Conservation (phyloP, 1,140 invertebrate species). For the Goniozus legneri region DNA sequence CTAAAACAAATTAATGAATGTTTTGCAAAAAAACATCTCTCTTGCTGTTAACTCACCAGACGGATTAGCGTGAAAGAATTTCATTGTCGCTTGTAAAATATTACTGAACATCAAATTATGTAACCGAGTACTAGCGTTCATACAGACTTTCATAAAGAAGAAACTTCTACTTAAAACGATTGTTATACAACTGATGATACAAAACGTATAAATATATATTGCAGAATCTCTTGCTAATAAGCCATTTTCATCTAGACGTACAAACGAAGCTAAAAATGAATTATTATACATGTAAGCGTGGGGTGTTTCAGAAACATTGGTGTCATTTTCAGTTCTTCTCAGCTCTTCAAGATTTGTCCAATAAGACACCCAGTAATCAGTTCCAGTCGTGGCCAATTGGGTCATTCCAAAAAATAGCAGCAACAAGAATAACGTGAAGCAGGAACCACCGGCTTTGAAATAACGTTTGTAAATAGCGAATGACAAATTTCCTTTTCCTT, state of each 20-base stretch:
- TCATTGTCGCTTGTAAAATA: conserved; percentile 72
- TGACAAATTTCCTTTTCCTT: conserved; percentile 58
- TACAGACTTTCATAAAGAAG: conserved; percentile 75
- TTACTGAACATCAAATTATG: conserved; percentile 83
- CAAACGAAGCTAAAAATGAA: conserved; percentile 15
- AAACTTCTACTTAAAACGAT: conserved; percentile 61
- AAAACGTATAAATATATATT: conserved; percentile 49
- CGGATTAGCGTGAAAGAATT: conserved; percentile 83
- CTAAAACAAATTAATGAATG: conserved; percentile 16
- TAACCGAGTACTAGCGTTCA: conserved; percentile 74
- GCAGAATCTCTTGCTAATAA: conserved; percentile 22
- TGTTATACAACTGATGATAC: conserved; percentile 42
- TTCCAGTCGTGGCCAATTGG: conserved; percentile 66
- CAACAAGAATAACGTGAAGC: conserved; percentile 58
- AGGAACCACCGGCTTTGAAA: conserved; percentile 64
- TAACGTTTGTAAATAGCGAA: conserved; percentile 62
- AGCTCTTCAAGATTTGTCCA: conserved; percentile 62
- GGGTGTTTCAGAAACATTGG: not conserved
- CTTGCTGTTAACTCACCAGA: conserved; percentile 57
- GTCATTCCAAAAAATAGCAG: conserved; percentile 62
- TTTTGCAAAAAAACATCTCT: not conserved
- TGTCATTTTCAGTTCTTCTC: conserved; percentile 14
- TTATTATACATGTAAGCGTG: conserved; percentile 10
- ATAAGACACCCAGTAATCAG: conserved; percentile 77
- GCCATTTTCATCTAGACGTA: conserved; percentile 29